phyloP scores from a whole-genome alignment of 2,888 invertebrate species.

The Bursaphelenchus okinawaensis region DNA sequence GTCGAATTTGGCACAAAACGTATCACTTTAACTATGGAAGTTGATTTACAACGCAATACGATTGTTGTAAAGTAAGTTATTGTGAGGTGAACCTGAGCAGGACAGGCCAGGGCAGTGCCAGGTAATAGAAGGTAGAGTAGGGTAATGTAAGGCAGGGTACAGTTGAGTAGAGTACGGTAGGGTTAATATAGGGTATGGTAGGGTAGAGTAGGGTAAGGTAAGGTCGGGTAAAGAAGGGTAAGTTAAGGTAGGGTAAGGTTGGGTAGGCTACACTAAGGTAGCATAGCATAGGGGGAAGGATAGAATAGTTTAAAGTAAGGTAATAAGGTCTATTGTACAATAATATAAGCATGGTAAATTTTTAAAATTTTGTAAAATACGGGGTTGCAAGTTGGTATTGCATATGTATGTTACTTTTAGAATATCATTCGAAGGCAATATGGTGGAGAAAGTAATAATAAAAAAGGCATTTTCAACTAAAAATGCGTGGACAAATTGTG shows the following conservation, averaged over 20 bases:
- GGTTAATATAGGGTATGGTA: too few relatives aligned
- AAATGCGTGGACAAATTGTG: conserved; percentile 16
- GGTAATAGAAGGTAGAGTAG: not conserved
- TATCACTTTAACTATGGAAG: not conserved
- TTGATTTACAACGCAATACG: conserved; percentile 1
- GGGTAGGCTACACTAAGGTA: too few relatives aligned
- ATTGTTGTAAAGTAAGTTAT: conserved; percentile 6
- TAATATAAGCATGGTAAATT: too few relatives aligned
- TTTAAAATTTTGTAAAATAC: too few relatives aligned
- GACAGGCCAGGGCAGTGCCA: too few relatives aligned
- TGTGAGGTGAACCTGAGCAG: not conserved
- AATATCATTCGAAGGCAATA: not conserved
- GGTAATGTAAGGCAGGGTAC: too few relatives aligned
- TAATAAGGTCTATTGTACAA: too few relatives aligned
- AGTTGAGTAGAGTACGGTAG: too few relatives aligned
- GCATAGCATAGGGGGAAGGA: too few relatives aligned
- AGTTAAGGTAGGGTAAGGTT: not conserved
- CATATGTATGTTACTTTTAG: not conserved
- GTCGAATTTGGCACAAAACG: conserved; percentile 11
- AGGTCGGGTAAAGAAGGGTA: not conserved
- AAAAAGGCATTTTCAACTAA: not conserved
- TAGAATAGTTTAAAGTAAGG: too few relatives aligned
- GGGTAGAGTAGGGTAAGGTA: too few relatives aligned
- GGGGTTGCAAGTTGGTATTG: too few relatives aligned
- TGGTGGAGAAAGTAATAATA: not conserved